Evolutionary conservation across 2,113 vertebrate genomes (phyloP).

Genomic region (Phylloscopus whistleri): DNA sequence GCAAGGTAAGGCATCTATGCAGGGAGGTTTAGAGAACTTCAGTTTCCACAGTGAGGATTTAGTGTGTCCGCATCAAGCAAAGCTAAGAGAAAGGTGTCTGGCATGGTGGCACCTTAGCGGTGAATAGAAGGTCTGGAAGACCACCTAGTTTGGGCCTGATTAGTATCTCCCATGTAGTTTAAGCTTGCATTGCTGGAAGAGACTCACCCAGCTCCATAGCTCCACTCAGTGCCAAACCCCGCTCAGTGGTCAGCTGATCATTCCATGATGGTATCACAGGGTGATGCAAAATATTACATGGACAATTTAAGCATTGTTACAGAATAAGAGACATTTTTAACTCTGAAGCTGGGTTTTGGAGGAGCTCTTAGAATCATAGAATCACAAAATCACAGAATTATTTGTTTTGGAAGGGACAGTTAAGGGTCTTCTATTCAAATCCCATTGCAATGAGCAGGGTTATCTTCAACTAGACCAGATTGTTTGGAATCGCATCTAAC

Average conservation of each 20-base stretch:
- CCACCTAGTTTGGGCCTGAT: background rate
- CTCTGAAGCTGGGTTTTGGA: background rate
- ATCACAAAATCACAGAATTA: background rate
- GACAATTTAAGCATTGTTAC: background rate
- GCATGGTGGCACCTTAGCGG: background rate
- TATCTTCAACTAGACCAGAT: background rate
- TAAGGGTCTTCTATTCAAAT: background rate
- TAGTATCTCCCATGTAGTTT: background rate
- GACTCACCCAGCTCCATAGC: background rate
- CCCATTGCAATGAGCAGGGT: background rate
- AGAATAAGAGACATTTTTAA: background rate
- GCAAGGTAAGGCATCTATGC: fast-evolving
- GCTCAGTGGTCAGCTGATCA: too few relatives aligned
- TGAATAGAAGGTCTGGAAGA: background rate
- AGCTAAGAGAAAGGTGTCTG: background rate
- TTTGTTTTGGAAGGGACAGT: background rate
- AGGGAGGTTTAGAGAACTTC: background rate
- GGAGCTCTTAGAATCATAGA: background rate
- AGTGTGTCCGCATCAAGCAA: background rate
- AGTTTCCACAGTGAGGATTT: background rate
- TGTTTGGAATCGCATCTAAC: fast-evolving
- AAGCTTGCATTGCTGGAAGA: background rate
- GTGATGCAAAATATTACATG: background rate
- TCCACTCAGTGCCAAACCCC: background rate
- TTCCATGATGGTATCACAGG: background rate